Evolutionary conservation across 1,140 invertebrate genomes (phyloP), one percentile per base, ranked within the genome.

Genomic region (Thaumatotibia leucotreta): DNA sequence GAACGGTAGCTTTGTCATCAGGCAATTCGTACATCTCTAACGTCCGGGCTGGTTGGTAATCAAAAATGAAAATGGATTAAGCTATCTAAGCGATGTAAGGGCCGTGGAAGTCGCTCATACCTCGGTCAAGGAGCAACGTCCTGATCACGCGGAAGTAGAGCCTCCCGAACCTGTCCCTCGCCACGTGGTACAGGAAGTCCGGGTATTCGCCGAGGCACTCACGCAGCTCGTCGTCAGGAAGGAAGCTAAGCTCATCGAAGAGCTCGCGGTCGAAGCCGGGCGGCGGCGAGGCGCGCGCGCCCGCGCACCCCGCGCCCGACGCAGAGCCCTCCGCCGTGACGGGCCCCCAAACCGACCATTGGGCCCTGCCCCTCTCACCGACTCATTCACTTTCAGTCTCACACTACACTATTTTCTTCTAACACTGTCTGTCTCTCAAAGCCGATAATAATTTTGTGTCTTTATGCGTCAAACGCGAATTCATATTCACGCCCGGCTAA

Each of bases 121-220:
- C 94, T 95, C 93, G 89, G 79, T 94, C 94, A 69, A 94, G 92
- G 76, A 95, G 92, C 75, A 94, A 91, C 65, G 92, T 94, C 83
- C 93, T 91, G 85, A 95, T 93, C 82, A 95, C 93, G 78, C 93
- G 93, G 80, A 95, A 93, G 89, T 94, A 95, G 72, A 94, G 91
- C 69, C 91, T 89, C 68, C 94, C 94, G 83, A 94, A 92, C 74
- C 93, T 93, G 70, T 94, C 93, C 67, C 93, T 89, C 33, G 94
- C 94, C 67, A 95, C 92, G 83, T 95, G 94, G 86, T 94, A 95
- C 52, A 95, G 84, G 77, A 95, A 94, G 70, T 94, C 94, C 66
- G 93, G 89, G 75, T 91, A 91, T 70, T 92, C 91, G 71, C 92
- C 92, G 70, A 91, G 86, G 73, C 89, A 92, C 84, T 92, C 91